phyloP scores from a whole-genome alignment of 2,888 invertebrate genomes.

The Chydorus sphaericus region DNA sequence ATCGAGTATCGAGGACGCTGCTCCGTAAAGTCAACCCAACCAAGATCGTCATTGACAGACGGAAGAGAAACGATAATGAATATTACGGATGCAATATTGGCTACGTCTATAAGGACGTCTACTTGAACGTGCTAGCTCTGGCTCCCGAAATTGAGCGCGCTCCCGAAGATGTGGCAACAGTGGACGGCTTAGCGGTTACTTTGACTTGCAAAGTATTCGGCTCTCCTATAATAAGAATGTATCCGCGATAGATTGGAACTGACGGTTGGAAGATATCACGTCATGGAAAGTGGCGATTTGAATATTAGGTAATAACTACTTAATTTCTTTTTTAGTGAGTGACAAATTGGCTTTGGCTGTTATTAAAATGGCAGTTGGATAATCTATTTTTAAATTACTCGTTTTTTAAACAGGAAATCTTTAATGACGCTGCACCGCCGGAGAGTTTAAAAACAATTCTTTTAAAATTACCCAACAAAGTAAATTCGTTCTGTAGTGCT shows the following conservation, averaged over 20 bases:
- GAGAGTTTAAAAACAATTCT: neutral
- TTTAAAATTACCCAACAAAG: conserved; percentile 41
- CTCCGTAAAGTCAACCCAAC: conserved; percentile 50
- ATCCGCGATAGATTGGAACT: conserved; percentile 62
- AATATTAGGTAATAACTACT: conserved; percentile 43
- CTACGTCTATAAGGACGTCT: conserved; percentile 95
- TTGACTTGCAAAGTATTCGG: conserved; percentile 87
- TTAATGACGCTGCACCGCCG: conserved; percentile 54
- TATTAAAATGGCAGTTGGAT: neutral
- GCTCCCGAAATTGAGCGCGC: conserved; percentile 77
- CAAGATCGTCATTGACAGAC: conserved; percentile 56
- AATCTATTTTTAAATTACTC: too few relatives aligned
- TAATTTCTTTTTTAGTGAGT: neutral
- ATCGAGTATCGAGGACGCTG: conserved; percentile 52
- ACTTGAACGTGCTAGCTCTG: conserved; percentile 79
- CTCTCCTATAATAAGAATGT: conserved; percentile 90
- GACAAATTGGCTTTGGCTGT: neutral
- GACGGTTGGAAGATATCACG: conserved; percentile 78
- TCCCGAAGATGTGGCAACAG: conserved; percentile 64
- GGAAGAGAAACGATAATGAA: conserved; percentile 79
- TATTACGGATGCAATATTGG: conserved; percentile 99
- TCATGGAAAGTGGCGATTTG: conserved; percentile 61
- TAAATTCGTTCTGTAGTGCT: conserved; percentile 39
- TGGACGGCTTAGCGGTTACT: conserved; percentile 63
- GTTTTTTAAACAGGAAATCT: conserved; percentile 48